These are phyloP conservation scores for Drosophila lowei DNA, from an alignment of 1,140 invertebrate species.

Conservation along the genomic window DNA sequence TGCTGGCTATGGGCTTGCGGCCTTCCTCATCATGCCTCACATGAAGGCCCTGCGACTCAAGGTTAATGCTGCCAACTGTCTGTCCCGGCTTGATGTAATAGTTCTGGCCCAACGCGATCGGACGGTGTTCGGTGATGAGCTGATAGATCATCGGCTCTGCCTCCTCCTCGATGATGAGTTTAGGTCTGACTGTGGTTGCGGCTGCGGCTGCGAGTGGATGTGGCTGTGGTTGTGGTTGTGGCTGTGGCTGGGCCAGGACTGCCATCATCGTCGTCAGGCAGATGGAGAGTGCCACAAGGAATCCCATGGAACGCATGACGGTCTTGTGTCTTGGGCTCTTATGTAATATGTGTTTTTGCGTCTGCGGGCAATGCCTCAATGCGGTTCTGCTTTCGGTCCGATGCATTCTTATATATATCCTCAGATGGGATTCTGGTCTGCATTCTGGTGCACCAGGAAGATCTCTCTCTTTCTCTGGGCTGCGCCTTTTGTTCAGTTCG, in stretches of 20 bases:
- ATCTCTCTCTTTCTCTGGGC: background rate
- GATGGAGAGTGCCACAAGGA: background rate
- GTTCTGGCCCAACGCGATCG: constrained; percentile 57
- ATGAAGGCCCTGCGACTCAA: constrained; percentile 50
- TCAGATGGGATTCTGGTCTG: constrained; percentile 4
- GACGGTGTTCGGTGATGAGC: constrained; percentile 57
- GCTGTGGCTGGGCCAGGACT: background rate
- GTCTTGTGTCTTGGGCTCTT: background rate
- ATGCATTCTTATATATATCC: constrained; percentile 47
- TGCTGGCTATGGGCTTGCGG: constrained; percentile 45
- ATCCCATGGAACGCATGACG: constrained; percentile 7
- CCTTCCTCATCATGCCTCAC: constrained; percentile 41
- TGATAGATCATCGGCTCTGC: constrained; percentile 47
- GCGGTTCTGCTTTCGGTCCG: background rate
- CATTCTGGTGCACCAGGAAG: constrained; percentile 13
- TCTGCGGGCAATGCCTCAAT: constrained; percentile 1
- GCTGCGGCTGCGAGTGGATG: background rate
- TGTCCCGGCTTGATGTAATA: constrained; percentile 70
- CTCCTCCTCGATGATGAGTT: constrained; percentile 33
- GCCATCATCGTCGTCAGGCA: background rate
- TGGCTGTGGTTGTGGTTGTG: background rate
- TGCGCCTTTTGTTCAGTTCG: background rate
- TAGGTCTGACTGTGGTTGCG: constrained; percentile 15
- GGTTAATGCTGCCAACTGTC: constrained; percentile 45
- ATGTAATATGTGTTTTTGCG: constrained; percentile 10